Evolutionary conservation across 2,888 invertebrate species (phyloP).

Genomic region (Watsonalla cultraria): DNA sequence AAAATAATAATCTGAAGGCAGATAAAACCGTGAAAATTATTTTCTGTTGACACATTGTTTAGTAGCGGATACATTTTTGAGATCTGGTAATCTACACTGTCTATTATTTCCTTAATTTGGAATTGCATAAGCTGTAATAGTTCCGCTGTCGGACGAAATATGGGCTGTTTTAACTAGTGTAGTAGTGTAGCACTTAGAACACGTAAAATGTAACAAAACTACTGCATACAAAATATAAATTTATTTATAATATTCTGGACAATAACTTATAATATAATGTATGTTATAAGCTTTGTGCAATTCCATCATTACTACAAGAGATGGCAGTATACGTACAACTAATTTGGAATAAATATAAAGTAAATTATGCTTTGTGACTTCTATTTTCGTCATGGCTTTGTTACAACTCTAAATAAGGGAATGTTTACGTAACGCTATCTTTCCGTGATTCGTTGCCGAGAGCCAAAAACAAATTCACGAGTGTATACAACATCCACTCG

Average conservation of each 20-base stretch:
- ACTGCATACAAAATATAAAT: too few relatives aligned
- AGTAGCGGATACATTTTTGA: neutral
- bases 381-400: neutral
- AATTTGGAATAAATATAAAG: conserved; percentile 1
- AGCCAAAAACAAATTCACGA: conserved; percentile 19
- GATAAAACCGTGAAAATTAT: neutral
- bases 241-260: neutral
- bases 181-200: too few relatives aligned
- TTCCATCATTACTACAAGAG: conserved; percentile 4
- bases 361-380: neutral
- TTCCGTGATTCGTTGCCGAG: conserved; percentile 8
- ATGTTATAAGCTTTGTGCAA: conserved; percentile 7
- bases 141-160: neutral
- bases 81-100: neutral
- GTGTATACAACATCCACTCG: conserved; percentile 6
- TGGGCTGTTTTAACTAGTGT: too few relatives aligned
- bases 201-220: too few relatives aligned
- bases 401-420: conserved; percentile 6
- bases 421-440: conserved; percentile 14
- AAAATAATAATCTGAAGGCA: neutral
- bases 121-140: neutral
- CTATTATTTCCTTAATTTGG: neutral
- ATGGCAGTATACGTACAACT: conserved; percentile 2
- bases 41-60: neutral
- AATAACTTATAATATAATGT: neutral